phyloP scores from a whole-genome alignment of 1,140 invertebrate species.

The Euglossa dilemma region DNA sequence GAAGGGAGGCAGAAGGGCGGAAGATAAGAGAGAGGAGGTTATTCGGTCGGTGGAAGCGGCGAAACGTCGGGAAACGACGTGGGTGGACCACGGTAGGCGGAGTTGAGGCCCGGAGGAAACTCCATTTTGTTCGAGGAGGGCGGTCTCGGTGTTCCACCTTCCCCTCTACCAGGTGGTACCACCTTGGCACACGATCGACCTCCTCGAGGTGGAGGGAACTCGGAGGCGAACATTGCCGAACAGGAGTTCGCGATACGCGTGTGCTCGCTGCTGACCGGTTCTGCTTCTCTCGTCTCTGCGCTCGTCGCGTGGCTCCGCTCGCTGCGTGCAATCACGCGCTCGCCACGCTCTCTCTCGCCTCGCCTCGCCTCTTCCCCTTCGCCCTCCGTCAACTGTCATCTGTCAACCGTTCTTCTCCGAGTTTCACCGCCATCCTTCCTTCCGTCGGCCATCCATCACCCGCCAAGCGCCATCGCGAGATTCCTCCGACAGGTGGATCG shows the following conservation, averaged over 20 bases:
- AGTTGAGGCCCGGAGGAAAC: slow-evolving; percentile 41
- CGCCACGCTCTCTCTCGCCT: neutral
- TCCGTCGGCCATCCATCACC: neutral
- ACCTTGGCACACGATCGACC: slow-evolving; percentile 67
- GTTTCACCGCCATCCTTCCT: no score
- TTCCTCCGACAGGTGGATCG: no score
- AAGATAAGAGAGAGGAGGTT: slow-evolving; percentile 1
- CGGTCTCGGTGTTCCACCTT: slow-evolving; percentile 68
- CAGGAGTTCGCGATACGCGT: slow-evolving; percentile 78
- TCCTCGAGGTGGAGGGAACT: slow-evolving; percentile 72
- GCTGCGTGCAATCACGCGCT: neutral
- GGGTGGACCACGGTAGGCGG: slow-evolving; percentile 57
- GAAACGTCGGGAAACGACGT: slow-evolving; percentile 4
- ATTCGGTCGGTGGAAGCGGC: neutral
- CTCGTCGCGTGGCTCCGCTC: slow-evolving; percentile 28
- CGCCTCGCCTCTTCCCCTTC: slow-evolving; percentile 1
- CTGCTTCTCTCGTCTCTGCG: slow-evolving; percentile 34
- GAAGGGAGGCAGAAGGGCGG: no score
- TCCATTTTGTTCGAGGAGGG: slow-evolving; percentile 77
- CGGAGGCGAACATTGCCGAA: slow-evolving; percentile 74
- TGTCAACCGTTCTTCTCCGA: no score
- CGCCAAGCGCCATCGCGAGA: no score
- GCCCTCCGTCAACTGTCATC: slow-evolving; percentile 13
- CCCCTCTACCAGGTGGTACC: slow-evolving; percentile 68
- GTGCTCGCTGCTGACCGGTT: slow-evolving; percentile 60